A percentile compares a stretch with the other conserved stretches of the same genome.
Conservation (phyloP, 2,113 vertebrate species). For the Nothocercus julius region DNA sequence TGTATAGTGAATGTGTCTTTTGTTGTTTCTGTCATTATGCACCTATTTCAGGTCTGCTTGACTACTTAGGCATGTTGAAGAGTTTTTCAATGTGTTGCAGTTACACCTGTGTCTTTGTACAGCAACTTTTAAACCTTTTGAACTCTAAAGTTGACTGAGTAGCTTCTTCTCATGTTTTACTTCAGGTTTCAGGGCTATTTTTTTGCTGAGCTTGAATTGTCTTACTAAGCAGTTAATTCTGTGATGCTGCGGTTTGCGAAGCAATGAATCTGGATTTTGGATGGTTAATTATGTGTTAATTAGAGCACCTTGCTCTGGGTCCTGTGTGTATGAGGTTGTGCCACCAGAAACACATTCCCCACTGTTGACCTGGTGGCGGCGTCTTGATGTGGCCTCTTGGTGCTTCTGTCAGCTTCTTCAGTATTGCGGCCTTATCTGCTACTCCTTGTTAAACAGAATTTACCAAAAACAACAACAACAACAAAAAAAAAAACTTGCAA, state of each 20-base stretch:
- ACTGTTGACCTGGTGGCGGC: neutral
- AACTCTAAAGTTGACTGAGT: neutral
- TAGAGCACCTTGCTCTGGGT: neutral
- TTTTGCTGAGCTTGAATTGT: neutral
- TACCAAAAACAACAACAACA: too few species aligned
- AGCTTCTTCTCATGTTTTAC: neutral
- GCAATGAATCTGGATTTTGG: neutral
- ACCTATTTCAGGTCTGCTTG: neutral
- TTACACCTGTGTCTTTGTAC: neutral
- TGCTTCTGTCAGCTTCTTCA: neutral
- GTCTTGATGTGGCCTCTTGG: neutral
- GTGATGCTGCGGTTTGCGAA: neutral
- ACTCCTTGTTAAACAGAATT: too few species aligned
- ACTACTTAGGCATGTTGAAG: neutral
- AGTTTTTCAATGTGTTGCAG: neutral
- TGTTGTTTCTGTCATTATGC: neutral
- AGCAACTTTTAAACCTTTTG: neutral
- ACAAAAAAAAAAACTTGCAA: neutral
- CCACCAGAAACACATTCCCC: neutral
- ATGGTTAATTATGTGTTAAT: neutral
- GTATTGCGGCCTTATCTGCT: neutral
- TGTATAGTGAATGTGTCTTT: neutral
- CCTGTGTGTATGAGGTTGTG: neutral
- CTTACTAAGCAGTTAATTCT: neutral
- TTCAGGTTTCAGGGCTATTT: neutral